Percentiles rank a stretch among this genome's conserved stretches.
phyloP scores from a whole-genome alignment of 2,888 invertebrate species.

The Dromius quadrimaculatus region DNA sequence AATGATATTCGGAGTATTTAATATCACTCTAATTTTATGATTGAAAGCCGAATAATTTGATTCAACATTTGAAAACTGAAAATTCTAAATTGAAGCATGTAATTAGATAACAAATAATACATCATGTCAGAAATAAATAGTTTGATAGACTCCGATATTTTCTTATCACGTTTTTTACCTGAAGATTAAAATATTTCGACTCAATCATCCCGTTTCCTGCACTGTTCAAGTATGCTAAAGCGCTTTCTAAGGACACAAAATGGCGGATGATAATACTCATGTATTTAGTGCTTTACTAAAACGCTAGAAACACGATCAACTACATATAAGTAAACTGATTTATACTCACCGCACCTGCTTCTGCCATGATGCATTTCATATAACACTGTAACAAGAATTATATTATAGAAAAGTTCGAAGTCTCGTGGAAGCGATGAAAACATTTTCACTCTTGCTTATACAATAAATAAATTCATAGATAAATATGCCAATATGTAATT shows the following conservation, averaged over 20 bases:
- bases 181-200: background rate
- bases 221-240: no score
- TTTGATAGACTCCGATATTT: no score
- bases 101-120: no score
- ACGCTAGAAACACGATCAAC: background rate
- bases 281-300: background rate
- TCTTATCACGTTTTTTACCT: background rate
- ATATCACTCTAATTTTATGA: no score
- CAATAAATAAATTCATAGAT: background rate
- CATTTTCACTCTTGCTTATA: background rate
- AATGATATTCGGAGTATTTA: no score
- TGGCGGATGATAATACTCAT: no score
- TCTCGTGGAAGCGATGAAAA: background rate
- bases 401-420: background rate
- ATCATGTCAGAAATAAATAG: no score
- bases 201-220: no score
- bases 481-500: background rate
- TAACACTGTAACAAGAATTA: constrained; percentile 55
- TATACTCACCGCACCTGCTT: constrained; percentile 55
- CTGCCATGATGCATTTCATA: constrained; percentile 54
- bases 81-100: no score
- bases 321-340: background rate
- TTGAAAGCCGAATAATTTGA: no score
- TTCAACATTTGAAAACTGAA: no score
- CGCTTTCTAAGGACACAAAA: no score